A percentile compares a stretch with the other conserved stretches of the same genome.
Evolutionary conservation across 2,113 vertebrate genomes (phyloP).

Genomic region (Phrynocephalus versicolor): DNA sequence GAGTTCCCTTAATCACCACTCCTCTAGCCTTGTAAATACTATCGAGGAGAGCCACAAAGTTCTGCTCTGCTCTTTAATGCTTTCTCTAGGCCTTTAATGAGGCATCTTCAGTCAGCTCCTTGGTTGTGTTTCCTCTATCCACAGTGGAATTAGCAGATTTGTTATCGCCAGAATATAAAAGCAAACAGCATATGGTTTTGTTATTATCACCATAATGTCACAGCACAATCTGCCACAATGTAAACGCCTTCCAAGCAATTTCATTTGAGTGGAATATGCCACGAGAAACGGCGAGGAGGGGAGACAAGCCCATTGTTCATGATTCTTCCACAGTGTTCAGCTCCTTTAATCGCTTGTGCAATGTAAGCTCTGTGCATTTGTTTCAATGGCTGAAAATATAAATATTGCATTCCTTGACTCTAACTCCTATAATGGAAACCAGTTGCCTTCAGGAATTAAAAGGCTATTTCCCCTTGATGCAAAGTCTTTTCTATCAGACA

Average conservation of each 20-base stretch:
- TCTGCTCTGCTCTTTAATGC: slow-evolving; percentile 31
- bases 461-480: slow-evolving; percentile 56
- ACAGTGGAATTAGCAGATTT: slow-evolving; percentile 47
- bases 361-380: slow-evolving; percentile 3
- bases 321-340: slow-evolving; percentile 10
- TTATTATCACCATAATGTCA: slow-evolving; percentile 48
- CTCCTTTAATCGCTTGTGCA: neutral
- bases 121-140: slow-evolving; percentile 39
- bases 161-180: slow-evolving; percentile 41
- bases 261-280: slow-evolving; percentile 26
- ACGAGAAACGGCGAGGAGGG: neutral
- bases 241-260: slow-evolving; percentile 36
- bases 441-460: slow-evolving; percentile 59
- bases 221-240: slow-evolving; percentile 49
- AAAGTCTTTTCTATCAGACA: slow-evolving; percentile 60
- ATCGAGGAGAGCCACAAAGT: neutral
- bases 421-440: slow-evolving; percentile 35
- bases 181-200: slow-evolving; percentile 58
- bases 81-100: slow-evolving; percentile 35
- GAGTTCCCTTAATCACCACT: neutral
- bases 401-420: slow-evolving; percentile 44
- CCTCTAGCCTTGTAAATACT: slow-evolving; percentile 26
- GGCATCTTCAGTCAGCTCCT: slow-evolving; percentile 37
- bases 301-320: slow-evolving; percentile 18
- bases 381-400: slow-evolving; percentile 12